Base-by-base conservation (phyloP, 2,888 invertebrate genomes). In the Nineta flava region DNA sequence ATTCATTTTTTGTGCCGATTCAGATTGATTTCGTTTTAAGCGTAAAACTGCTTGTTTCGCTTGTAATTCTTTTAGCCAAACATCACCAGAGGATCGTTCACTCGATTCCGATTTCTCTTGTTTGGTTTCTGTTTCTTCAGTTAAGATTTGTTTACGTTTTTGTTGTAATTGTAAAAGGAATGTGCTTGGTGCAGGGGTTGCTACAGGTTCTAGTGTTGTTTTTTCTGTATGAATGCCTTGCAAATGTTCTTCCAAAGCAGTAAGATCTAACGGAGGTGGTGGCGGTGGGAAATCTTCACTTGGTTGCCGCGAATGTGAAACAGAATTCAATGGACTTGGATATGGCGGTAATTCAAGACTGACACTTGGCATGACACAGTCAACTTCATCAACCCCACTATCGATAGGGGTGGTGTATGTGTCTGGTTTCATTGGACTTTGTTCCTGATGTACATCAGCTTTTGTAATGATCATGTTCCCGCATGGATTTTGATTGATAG, bases 211-310 rank as follows among this genome's bases (percentile, higher is more conserved):
- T 58, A 60, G 59, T 59, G 56, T 66, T 66, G 52, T 17, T 46
- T 41, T 48, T 48, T 13, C 51, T 49, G 7, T 63, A 53, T 2
- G 60, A 62, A 50, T 42, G 3, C 3, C 38, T 32, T 58, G 58
- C 43, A 64, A 55, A 49, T 79, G 76, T 54, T 79, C 76, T 52
- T 79, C 77, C 1, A 81, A 65, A 0, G 78, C 75, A 17, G 76
- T 77, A 53, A 83, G 68, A 55, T 85, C 83, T 45, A 84, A 73
- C 0, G 83, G 83, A 1, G 85, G 82, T 1, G 90, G 90, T n/a
- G 87, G 87, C 5, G 88, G 88, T 46, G 90, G 90, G 59, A 91
- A 90, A 58, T 91, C 90, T 66, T 88, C 88, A 63, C 88, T 90
- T 1, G 86, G 79, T 64, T 90, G 90, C 46, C 90, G 71, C 2